Evolutionary conservation across 2,113 vertebrate genomes (phyloP).

Genomic region (Pampusana beccarii): DNA sequence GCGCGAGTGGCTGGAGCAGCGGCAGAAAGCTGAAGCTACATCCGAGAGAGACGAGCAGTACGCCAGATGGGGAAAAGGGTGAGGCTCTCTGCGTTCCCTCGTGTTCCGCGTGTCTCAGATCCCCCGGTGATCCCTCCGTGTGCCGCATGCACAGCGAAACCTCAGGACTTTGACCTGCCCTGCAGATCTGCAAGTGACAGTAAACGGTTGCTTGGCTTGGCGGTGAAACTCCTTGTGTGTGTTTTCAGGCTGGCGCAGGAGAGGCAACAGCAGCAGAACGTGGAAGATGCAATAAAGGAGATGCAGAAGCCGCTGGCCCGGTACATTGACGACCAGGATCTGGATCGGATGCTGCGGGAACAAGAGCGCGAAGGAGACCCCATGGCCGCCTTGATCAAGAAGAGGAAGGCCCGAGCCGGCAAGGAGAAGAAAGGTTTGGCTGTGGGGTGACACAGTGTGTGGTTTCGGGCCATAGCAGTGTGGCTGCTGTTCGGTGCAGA

Average conservation of each 20-base stretch:
- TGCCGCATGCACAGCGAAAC: rapidly evolving
- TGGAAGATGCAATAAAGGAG: slow-evolving; percentile 87
- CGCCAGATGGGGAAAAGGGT: slow-evolving; percentile 95
- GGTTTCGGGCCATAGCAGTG: neutral
- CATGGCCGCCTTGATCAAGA: slow-evolving; percentile 90
- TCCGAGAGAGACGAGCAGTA: slow-evolving; percentile 87
- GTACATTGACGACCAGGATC: slow-evolving; percentile 89
- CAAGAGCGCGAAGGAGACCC: slow-evolving; percentile 94
- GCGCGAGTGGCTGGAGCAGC: slow-evolving; percentile 83
- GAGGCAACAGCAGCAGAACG: slow-evolving; percentile 88
- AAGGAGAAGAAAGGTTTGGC: slow-evolving; percentile 80
- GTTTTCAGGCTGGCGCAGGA: slow-evolving; percentile 83
- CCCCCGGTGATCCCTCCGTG: neutral
- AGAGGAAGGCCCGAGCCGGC: slow-evolving; percentile 83
- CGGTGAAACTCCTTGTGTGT: neutral
- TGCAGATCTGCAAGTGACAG: rapidly evolving
- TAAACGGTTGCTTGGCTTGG: rapidly evolving
- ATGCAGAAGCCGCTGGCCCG: slow-evolving; percentile 93
- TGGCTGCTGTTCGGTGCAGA: neutral
- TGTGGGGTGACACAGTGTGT: rapidly evolving
- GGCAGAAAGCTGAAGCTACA: slow-evolving; percentile 80
- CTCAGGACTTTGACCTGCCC: rapidly evolving
- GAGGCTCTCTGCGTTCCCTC: neutral
- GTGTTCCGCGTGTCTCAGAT: neutral
- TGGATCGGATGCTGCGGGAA: slow-evolving; percentile 92